phyloP scores from a whole-genome alignment of 1,140 invertebrate species.

The Branchinecta lynchi region DNA sequence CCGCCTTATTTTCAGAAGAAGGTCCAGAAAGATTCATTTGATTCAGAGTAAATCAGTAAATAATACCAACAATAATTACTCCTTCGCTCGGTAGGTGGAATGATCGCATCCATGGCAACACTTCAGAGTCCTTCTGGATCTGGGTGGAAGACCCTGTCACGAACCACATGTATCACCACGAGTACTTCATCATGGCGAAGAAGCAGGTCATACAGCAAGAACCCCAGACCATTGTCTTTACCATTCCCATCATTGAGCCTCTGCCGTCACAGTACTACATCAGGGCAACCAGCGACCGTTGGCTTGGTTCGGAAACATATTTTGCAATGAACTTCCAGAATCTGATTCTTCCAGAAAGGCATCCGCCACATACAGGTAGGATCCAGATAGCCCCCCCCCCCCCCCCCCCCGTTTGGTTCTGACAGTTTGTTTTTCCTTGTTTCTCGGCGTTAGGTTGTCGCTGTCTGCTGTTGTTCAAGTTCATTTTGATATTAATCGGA shows the following conservation, averaged over 20 bases:
- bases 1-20: too few relatives aligned
- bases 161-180: slow-evolving; percentile 90
- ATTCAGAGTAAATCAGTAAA: too few relatives aligned
- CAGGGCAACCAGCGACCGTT: slow-evolving; percentile 68
- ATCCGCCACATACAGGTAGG: slow-evolving; percentile 76
- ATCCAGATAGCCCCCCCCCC: background rate
- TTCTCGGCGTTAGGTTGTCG: too few relatives aligned
- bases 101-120: slow-evolving; percentile 70
- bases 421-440: background rate
- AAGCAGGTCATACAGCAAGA: slow-evolving; percentile 53
- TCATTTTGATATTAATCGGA: too few relatives aligned
- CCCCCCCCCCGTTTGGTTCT: background rate
- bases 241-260: slow-evolving; percentile 84
- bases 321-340: slow-evolving; percentile 69
- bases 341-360: slow-evolving; percentile 76
- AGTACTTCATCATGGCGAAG: slow-evolving; percentile 74
- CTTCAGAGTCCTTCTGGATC: slow-evolving; percentile 83
- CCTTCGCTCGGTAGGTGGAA: slow-evolving; percentile 49
- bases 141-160: slow-evolving; percentile 93
- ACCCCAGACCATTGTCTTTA: slow-evolving; percentile 75
- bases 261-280: slow-evolving; percentile 84
- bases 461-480: too few relatives aligned
- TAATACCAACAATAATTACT: too few relatives aligned
- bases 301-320: slow-evolving; percentile 63
- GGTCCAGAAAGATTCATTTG: too few relatives aligned